Conservation (phyloP, 2,797 vertebrate species). For the Etheostoma perlongum region DNA sequence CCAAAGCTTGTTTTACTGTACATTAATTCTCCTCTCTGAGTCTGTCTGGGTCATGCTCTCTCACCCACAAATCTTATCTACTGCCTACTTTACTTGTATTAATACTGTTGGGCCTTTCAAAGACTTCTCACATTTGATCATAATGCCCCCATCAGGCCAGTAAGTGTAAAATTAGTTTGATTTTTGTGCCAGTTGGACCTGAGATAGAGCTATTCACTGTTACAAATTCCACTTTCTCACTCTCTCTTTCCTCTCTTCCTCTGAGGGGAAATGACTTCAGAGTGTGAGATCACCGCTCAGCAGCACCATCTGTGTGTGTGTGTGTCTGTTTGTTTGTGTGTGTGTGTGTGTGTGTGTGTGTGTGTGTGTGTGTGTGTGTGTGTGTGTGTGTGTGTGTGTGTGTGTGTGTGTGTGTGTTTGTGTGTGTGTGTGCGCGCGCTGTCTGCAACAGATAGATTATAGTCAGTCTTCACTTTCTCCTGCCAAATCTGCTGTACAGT, state of each 20-base stretch:
- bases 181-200: neutral
- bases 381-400: conserved; percentile 15
- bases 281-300: conserved; percentile 42
- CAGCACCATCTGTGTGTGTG: conserved; percentile 25
- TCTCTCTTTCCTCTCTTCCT: conserved; percentile 12
- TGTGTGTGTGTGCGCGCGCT: conserved; percentile 11
- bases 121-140: conserved; percentile 16
- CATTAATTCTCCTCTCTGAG: conserved; percentile 27
- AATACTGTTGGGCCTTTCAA: neutral
- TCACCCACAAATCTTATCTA: conserved; percentile 13
- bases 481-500: conserved; percentile 9
- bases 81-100: neutral
- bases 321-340: conserved; percentile 17
- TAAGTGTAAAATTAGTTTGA: neutral
- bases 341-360: conserved; percentile 9
- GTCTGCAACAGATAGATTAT: conserved; percentile 31
- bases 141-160: conserved; percentile 46
- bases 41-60: conserved; percentile 23
- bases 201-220: neutral
- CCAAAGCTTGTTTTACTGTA: conserved; percentile 10
- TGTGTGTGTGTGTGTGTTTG: conserved; percentile 1
- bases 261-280: conserved; percentile 25
- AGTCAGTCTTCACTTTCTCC: conserved; percentile 27
- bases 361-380: conserved; percentile 12
- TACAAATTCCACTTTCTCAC: neutral